Conservation (phyloP, 2,113 vertebrate species). For the Salvelinus fontinalis region DNA sequence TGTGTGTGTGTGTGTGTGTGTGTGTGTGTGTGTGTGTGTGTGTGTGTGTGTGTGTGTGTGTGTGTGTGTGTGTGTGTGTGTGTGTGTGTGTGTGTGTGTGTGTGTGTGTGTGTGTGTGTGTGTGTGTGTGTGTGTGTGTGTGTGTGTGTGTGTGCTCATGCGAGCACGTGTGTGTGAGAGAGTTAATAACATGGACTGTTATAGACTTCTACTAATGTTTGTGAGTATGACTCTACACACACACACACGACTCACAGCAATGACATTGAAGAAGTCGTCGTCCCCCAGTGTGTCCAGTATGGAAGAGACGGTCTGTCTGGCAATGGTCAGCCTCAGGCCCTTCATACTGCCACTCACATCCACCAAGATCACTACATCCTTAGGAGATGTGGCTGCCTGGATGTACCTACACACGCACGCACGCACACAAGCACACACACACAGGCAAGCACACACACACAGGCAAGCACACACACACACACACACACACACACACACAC, state of each 20-base stretch:
- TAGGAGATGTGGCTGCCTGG: slow-evolving; percentile 97
- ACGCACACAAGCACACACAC: too few species aligned
- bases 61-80: not conserved
- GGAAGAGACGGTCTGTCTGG: slow-evolving; percentile 94
- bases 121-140: not conserved
- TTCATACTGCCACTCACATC: slow-evolving; percentile 99
- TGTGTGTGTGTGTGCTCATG: not conserved
- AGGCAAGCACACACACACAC: not conserved
- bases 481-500: slow-evolving; percentile 28
- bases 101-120: not conserved
- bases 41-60: slow-evolving; percentile 5
- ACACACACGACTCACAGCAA: slow-evolving; percentile 82
- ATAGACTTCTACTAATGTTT: not conserved
- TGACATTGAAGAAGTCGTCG: slow-evolving; percentile 98
- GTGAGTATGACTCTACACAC: not conserved
- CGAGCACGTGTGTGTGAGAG: not conserved
- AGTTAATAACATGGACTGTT: too few species aligned
- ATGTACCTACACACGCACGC: slow-evolving; percentile 81
- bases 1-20: slow-evolving; percentile 7
- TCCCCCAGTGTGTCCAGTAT: slow-evolving; percentile 98
- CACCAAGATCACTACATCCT: slow-evolving; percentile 95
- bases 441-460: too few species aligned
- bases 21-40: slow-evolving; percentile 15
- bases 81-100: not conserved
- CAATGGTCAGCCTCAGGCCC: slow-evolving; percentile 94